These are phyloP conservation scores for Priocnemis perturbator DNA, from an alignment of 2,888 invertebrate genomes.

Conservation along the genomic window DNA sequence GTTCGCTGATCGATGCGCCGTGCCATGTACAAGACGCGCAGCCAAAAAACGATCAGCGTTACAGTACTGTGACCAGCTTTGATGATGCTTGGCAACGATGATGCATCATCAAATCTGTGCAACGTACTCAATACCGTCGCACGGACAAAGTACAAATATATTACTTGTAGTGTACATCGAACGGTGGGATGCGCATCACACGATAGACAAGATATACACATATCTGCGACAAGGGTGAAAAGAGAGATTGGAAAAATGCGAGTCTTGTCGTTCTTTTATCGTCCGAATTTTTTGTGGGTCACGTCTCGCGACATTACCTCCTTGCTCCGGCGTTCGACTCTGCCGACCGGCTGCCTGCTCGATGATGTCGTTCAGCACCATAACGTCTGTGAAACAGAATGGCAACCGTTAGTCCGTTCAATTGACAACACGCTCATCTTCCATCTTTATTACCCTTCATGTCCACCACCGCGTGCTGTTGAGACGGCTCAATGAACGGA, in stretches of 20 bases:
- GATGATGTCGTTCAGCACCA: conserved; percentile 97
- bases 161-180: conserved; percentile 44
- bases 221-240: conserved; percentile 43
- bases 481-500: conserved; percentile 92
- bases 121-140: no score
- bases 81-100: no score
- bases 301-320: conserved; percentile 80
- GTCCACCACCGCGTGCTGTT: conserved; percentile 92
- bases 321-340: conserved; percentile 90
- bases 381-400: conserved; percentile 85
- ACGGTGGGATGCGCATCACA: conserved; percentile 52
- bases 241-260: conserved; percentile 27
- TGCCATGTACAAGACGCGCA: conserved; percentile 21
- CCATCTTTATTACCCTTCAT: conserved; percentile 87
- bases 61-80: conserved; percentile 8
- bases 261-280: conserved; percentile 5
- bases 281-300: conserved; percentile 1
- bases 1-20: no score
- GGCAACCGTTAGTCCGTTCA: background rate
- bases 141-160: conserved; percentile 4
- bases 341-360: conserved; percentile 95
- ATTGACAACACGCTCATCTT: background rate
- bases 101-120: no score
- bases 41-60: conserved; percentile 8
- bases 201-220: conserved; percentile 50